Evolutionary conservation across 2,888 invertebrate genomes (phyloP).

Genomic region (Chironomus riparius): DNA sequence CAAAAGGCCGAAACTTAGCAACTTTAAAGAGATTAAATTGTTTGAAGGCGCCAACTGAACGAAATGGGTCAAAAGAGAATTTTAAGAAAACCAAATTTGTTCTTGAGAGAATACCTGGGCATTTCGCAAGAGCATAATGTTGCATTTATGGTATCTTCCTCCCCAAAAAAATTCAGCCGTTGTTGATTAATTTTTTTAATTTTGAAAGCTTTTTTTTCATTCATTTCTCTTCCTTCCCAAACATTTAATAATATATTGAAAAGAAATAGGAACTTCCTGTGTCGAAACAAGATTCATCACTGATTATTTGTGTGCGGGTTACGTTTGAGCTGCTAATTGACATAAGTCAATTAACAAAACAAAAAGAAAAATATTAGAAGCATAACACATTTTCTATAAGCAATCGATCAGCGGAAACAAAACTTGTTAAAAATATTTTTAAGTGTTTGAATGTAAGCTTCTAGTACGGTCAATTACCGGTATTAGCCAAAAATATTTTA

Average conservation of each 20-base stretch:
- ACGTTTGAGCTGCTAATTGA: not conserved
- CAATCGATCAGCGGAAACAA: constrained; percentile 8
- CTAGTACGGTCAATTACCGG: not conserved
- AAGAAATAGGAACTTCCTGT: not conserved
- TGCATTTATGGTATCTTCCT: not conserved
- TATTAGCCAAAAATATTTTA: not conserved
- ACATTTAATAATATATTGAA: not conserved
- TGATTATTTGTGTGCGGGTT: not conserved
- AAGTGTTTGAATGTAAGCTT: not conserved
- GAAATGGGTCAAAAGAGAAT: constrained; percentile 19
- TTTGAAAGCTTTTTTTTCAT: not conserved
- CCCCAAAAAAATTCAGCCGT: not conserved
- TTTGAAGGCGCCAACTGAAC: constrained; percentile 21
- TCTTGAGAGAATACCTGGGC: not conserved
- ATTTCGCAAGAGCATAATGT: not conserved
- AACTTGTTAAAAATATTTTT: not conserved
- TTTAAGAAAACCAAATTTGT: constrained; percentile 15
- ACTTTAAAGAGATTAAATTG: constrained; percentile 21
- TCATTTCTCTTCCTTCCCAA: not conserved
- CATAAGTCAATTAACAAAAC: not conserved
- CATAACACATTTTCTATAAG: not conserved
- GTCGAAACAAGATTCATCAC: not conserved
- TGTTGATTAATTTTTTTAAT: not conserved
- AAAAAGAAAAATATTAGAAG: not conserved
- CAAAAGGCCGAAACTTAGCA: constrained; percentile 8